Percentiles rank a stretch among this genome's conserved stretches.
Conservation (phyloP, 2,113 vertebrate genomes). For the Entomyzon cyanotis region DNA sequence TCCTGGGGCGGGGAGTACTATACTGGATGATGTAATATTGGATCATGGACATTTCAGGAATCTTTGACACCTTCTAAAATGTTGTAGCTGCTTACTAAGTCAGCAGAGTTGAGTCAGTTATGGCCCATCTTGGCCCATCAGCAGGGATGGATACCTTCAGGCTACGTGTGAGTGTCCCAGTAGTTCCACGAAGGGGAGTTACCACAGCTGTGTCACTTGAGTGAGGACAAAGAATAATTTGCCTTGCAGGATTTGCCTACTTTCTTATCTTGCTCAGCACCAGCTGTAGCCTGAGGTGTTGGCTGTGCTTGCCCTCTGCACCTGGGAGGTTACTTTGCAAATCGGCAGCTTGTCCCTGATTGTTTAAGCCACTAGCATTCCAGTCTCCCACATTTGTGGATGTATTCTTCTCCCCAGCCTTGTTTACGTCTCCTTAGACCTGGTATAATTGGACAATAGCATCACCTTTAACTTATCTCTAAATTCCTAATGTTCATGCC, state of each 20-base stretch:
- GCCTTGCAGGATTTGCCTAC: rapidly evolving
- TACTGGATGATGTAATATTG: background rate
- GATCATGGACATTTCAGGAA: background rate
- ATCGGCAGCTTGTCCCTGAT: background rate
- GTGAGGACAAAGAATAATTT: background rate
- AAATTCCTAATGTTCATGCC: background rate
- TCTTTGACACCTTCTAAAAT: background rate
- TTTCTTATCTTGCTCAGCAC: background rate
- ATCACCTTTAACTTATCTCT: background rate
- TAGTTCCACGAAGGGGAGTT: rapidly evolving
- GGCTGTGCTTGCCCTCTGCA: rapidly evolving
- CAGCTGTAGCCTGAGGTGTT: background rate
- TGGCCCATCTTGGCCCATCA: background rate
- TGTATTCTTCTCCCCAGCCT: rapidly evolving
- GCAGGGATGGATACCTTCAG: background rate
- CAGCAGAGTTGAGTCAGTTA: background rate
- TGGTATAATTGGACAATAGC: background rate
- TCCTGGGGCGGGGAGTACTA: rapidly evolving
- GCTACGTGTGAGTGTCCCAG: rapidly evolving
- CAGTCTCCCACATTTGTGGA: background rate
- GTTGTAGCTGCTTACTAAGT: background rate
- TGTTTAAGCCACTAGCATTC: background rate
- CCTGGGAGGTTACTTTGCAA: background rate
- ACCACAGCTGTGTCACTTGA: background rate
- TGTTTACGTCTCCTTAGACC: background rate